phyloP scores from a whole-genome alignment of 2,113 vertebrate genomes.

The Xiphias gladius region DNA sequence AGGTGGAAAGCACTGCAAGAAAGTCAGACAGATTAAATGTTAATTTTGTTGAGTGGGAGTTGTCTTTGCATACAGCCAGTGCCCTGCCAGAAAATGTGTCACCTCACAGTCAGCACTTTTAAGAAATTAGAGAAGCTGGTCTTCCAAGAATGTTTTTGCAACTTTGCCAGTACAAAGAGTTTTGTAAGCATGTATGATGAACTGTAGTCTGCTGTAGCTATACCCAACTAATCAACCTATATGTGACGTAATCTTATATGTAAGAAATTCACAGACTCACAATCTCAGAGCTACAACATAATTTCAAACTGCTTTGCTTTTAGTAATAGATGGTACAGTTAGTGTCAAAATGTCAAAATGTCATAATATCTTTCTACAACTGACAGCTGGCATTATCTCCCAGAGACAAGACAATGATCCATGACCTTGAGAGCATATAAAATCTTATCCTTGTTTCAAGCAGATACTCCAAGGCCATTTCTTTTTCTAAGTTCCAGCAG shows the following conservation, averaged over 20 bases:
- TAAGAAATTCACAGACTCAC: not conserved
- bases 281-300: not conserved
- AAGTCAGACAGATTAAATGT: constrained; percentile 26
- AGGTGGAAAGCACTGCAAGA: constrained; percentile 74
- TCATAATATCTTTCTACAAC: no score
- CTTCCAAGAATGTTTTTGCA: not conserved
- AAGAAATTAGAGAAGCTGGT: not conserved
- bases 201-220: not conserved
- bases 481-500: not conserved
- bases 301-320: not conserved
- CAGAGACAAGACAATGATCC: not conserved
- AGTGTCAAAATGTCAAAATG: no score
- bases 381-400: not conserved
- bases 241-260: not conserved
- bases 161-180: not conserved
- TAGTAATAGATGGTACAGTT: not conserved
- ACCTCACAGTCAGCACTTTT: not conserved
- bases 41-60: not conserved
- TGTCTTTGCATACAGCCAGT: not conserved
- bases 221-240: not conserved
- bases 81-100: not conserved
- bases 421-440: not conserved
- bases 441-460: not conserved
- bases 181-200: not conserved
- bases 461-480: not conserved